These are phyloP conservation scores for Menidia menidia DNA, from an alignment of 2,797 vertebrate species.

Conservation along the genomic window DNA sequence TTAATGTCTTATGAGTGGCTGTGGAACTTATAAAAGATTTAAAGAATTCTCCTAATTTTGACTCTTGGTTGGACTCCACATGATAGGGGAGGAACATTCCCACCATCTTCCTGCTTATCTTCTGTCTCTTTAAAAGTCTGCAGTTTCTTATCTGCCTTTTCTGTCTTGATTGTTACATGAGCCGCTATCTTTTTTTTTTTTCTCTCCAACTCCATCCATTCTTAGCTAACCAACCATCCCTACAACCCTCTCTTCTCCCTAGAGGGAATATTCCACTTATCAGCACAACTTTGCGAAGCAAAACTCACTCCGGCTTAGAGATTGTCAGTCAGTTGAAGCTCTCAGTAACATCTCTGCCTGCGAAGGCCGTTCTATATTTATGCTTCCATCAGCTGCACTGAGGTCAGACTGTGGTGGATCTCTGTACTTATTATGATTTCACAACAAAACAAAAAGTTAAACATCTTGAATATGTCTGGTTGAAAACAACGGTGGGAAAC, in stretches of 20 bases:
- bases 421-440: background rate
- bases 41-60: background rate
- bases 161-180: conserved; percentile 17
- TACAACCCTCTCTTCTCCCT: conserved; percentile 12
- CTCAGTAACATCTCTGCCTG: conserved; percentile 13
- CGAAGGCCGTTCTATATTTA: background rate
- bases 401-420: conserved; percentile 9
- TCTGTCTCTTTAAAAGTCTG: background rate
- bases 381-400: conserved; percentile 8
- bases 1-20: too few species aligned
- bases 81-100: background rate
- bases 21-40: too few species aligned
- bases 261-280: conserved; percentile 28
- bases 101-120: background rate
- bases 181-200: background rate
- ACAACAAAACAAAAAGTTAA: background rate
- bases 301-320: conserved; percentile 23
- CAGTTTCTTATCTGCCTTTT: background rate
- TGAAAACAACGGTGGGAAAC: too few species aligned
- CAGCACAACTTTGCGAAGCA: conserved; percentile 32
- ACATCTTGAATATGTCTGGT: background rate
- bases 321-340: conserved; percentile 12
- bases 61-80: background rate
- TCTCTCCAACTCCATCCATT: conserved; percentile 7
- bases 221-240: conserved; percentile 8